A percentile compares a stretch with the other conserved stretches of the same genome.
These are phyloP conservation scores for Leptopilina syphax DNA, from an alignment of 2,888 invertebrate species.

Conservation along the genomic window DNA sequence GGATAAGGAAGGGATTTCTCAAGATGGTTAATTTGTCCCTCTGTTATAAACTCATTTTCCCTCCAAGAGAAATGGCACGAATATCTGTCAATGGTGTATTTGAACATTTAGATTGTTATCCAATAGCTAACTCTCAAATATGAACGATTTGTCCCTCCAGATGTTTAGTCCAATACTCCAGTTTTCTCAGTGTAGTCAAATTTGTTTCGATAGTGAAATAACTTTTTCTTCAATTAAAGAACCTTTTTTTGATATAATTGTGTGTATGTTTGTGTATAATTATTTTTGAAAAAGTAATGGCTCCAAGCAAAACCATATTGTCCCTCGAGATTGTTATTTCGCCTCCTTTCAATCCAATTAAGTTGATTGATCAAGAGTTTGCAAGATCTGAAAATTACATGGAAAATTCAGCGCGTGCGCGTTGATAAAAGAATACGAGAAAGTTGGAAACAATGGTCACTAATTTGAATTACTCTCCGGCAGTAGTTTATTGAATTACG, in stretches of 20 bases:
- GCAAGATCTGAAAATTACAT: not conserved
- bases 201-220: no score
- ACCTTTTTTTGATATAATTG: not conserved
- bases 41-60: no score
- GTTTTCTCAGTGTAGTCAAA: no score
- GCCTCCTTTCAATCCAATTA: not conserved
- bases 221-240: no score
- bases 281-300: conserved; percentile 19
- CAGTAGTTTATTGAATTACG: conserved; percentile 5
- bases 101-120: no score
- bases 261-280: not conserved
- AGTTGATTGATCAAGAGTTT: conserved; percentile 12
- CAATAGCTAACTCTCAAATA: no score
- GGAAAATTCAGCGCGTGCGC: not conserved
- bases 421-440: not conserved
- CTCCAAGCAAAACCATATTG: conserved; percentile 1
- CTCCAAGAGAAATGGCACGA: no score
- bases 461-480: conserved; percentile 31
- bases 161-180: no score
- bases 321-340: not conserved
- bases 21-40: no score
- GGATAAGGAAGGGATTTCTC: no score
- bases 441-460: conserved; percentile 25
- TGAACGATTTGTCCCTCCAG: no score
- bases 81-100: no score